phyloP scores from a whole-genome alignment of 2,113 vertebrate species.

The Gracilinanus agilis region DNA sequence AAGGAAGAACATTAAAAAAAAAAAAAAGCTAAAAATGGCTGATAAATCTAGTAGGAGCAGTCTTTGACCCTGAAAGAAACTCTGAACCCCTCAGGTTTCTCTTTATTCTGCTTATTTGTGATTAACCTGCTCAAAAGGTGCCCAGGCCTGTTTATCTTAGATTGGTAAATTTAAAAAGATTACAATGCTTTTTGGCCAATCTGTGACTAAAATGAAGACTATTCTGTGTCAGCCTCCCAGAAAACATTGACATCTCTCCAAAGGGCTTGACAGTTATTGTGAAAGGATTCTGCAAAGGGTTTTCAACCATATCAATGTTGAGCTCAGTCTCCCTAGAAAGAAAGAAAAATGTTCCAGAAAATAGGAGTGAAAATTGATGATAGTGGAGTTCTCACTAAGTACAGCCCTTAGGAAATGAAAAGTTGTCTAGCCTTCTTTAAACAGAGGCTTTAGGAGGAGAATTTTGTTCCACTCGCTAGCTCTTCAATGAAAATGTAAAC shows the following conservation, averaged over 20 bases:
- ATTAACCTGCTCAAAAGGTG: not conserved
- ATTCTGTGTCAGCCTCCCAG: not conserved
- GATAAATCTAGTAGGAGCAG: not conserved
- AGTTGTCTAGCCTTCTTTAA: not conserved
- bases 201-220: not conserved
- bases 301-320: constrained; percentile 19
- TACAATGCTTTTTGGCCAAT: not conserved
- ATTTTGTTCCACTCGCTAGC: not conserved
- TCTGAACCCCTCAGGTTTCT: not conserved
- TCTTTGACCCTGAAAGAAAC: not conserved
- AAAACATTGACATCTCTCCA: not conserved
- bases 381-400: not conserved
- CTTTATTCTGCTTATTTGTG: not conserved
- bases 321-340: constrained; percentile 51
- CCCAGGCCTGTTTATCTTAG: not conserved
- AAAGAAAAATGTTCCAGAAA: not conserved
- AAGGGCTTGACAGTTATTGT: not conserved
- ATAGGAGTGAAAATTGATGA: not conserved
- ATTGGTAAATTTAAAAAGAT: not conserved
- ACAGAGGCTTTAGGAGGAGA: not conserved
- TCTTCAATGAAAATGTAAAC: not conserved
- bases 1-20: not conserved
- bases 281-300: constrained; percentile 12
- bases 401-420: not conserved
- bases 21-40: not conserved